Base-by-base conservation (phyloP, 2,113 vertebrate species). In the Chaetorhynchus papuensis region DNA sequence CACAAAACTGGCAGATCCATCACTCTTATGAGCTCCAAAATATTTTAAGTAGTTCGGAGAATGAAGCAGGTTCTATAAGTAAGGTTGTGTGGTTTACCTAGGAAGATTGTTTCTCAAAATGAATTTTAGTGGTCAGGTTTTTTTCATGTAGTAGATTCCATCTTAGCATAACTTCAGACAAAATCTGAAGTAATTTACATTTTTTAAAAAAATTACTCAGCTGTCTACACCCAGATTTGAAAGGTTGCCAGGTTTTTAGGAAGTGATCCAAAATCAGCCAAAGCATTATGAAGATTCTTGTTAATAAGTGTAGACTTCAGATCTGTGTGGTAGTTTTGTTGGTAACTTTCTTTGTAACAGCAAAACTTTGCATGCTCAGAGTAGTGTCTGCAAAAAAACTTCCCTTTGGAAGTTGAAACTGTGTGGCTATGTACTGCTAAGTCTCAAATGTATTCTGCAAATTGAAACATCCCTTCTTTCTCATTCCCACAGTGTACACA, bases 401-500 rank as follows among this genome's bases (percentile, higher is more conserved):
- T 75, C 7, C 15, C 20, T 82, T 80, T 60, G 59, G 41, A 77
- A 63, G 35, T 20, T 31, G 39, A 54, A 45, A 27, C 22, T 41
- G 15, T 50, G 66, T 69, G 24, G n/a, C 33, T 91, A 0, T 30
- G 6, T 72, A 8, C 24, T 85, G 54, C 15, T 70, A 26, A n/a
- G 18, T 74, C 33, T 80, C 2, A 5, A 42, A 61, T 61, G 27
- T 10, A 7, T 53, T 61, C 35, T 53, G 52, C 35, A 52, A n/a
- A 33, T 83, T 66, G 81, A 80, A 94, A 54, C 65, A 70, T 57
- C 21, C 8, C 50, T 79, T 94, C 72, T 92, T 85, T 95, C 79
- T 91, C 66, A 8, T 79, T 95, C 69, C 35, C 31, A 14, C 98
- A 99, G 99, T 94, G 99, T 99, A 57, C 99, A 99, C 92, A 99